Evolutionary conservation across 2,888 invertebrate species (phyloP).

Genomic region (Lysandra bellargus): DNA sequence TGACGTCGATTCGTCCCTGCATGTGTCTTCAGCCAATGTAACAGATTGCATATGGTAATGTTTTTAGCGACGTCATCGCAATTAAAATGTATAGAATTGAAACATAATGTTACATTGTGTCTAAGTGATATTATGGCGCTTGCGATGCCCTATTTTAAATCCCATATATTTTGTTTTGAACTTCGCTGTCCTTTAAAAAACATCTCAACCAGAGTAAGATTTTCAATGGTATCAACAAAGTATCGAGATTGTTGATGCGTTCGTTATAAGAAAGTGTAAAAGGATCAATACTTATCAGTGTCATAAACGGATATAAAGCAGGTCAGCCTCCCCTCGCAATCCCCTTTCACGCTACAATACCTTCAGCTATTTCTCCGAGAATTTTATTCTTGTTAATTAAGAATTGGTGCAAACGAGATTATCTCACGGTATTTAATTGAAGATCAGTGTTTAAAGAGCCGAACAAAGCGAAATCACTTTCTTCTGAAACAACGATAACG

Average conservation of each 20-base stretch:
- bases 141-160: neutral
- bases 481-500: conserved; percentile 39
- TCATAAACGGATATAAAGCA: conserved; percentile 49
- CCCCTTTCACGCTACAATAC: conserved; percentile 58
- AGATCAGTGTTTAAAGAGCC: conserved; percentile 51
- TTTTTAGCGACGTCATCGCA: no score
- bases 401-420: conserved; percentile 64
- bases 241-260: conserved; percentile 11
- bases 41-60: no score
- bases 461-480: conserved; percentile 45
- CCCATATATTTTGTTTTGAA: neutral
- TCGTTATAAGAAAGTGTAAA: conserved; percentile 28
- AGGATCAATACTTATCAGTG: conserved; percentile 44
- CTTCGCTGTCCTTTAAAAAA: neutral
- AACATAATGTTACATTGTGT: no score
- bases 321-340: conserved; percentile 58
- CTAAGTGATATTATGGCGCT: neutral
- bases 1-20: no score
- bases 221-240: neutral
- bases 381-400: conserved; percentile 71
- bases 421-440: conserved; percentile 63
- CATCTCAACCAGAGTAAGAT: neutral
- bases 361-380: conserved; percentile 55
- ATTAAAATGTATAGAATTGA: no score
- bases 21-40: no score